Evolutionary conservation across 37 sponge, comb jelly and placozoan species (phyloP).

Genomic region (Axinella damicornis): DNA sequence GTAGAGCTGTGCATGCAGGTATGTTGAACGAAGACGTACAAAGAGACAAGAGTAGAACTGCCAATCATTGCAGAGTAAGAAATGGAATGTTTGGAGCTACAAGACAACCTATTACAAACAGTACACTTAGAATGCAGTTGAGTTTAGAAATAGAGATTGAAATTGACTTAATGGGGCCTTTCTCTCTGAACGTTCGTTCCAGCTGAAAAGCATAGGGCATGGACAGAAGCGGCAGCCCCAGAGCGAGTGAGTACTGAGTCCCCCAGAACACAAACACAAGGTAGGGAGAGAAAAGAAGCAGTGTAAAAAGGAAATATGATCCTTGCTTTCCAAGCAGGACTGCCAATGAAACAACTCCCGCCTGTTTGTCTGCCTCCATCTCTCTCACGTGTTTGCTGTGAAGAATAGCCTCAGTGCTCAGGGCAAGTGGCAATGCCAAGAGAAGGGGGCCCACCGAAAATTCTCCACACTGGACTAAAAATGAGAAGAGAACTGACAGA

Average conservation of each 20-base stretch:
- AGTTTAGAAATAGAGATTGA: constrained; percentile 57
- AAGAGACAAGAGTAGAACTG: not conserved
- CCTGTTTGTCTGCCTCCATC: constrained; percentile 50
- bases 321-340: constrained; percentile 72
- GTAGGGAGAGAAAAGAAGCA: constrained; percentile 84
- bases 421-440: constrained; percentile 78
- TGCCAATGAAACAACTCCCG: constrained; percentile 70
- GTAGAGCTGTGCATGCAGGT: not conserved
- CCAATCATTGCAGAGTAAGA: not conserved
- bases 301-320: constrained; percentile 78
- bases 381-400: constrained; percentile 86
- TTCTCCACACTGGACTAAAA: constrained; percentile 61
- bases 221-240: constrained; percentile 71
- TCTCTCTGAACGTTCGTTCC: constrained; percentile 69
- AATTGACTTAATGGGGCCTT: constrained; percentile 26
- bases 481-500: constrained; percentile 84
- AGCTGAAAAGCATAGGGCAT: constrained; percentile 68
- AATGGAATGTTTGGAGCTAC: constrained; percentile 47
- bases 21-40: not conserved
- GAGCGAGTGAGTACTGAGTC: constrained; percentile 56
- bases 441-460: constrained; percentile 59
- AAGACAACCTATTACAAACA: constrained; percentile 73
- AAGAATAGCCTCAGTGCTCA: constrained; percentile 85
- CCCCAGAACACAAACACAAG: constrained; percentile 63
- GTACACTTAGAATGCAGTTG: constrained; percentile 35